Conservation (phyloP, 2,797 vertebrate species). For the Dicrostonyx torquatus region DNA sequence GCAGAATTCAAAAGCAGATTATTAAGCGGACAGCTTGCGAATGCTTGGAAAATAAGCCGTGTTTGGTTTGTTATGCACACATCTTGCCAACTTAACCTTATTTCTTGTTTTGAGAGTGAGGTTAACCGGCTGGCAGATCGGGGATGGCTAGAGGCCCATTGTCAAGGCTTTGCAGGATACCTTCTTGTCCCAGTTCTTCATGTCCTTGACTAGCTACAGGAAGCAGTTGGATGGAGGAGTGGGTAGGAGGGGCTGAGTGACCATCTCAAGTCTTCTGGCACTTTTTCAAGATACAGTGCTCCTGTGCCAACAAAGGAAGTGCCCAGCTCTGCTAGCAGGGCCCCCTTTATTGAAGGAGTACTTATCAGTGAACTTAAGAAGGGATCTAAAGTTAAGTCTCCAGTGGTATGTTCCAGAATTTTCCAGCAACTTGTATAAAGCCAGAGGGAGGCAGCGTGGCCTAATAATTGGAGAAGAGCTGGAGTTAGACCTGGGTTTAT, state of each 20-base stretch:
- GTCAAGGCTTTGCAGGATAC: not conserved
- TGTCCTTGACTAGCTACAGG: not conserved
- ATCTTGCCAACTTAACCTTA: slow-evolving; percentile 51
- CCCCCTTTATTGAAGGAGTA: not conserved
- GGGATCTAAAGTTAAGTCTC: not conserved
- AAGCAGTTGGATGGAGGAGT: not conserved
- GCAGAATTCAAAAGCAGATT: slow-evolving; percentile 47
- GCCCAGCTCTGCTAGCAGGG: not conserved
- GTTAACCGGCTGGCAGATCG: slow-evolving; percentile 23
- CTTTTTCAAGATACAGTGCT: not conserved
- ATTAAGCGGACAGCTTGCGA: slow-evolving; percentile 41
- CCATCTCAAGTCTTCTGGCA: not conserved
- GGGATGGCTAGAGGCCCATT: not conserved
- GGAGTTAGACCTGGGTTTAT: not conserved
- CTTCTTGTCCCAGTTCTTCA: not conserved
- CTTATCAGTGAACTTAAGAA: not conserved
- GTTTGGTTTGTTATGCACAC: not conserved
- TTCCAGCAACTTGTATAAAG: slow-evolving; percentile 16
- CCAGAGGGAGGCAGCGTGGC: slow-evolving; percentile 62
- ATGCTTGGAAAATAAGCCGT: slow-evolving; percentile 40
- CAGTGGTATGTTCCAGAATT: slow-evolving; percentile 2
- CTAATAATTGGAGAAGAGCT: slow-evolving; percentile 12
- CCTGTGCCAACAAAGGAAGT: not conserved
- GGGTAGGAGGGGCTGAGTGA: not conserved
- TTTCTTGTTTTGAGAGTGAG: slow-evolving; percentile 45